phyloP scores from a whole-genome alignment of 2,113 vertebrate species.

The sheep (Ovis aries) region DNA sequence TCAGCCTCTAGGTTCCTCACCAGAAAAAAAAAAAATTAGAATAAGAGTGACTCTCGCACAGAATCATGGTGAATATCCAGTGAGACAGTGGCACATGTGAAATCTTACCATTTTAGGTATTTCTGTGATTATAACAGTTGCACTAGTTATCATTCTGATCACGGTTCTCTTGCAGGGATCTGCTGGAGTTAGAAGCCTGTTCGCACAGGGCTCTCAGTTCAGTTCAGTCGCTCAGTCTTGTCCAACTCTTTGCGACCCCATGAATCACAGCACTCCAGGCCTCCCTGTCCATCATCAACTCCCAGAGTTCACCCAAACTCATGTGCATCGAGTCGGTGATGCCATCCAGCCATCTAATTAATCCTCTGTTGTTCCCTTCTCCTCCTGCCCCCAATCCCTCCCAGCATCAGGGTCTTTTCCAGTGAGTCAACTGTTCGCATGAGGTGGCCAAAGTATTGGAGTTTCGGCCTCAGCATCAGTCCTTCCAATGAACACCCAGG shows the following conservation, averaged over 20 bases:
- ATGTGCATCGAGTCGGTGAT: too few species aligned
- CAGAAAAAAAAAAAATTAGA: background rate
- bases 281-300: too few species aligned
- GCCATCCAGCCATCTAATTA: too few species aligned
- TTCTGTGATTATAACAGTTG: background rate
- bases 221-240: background rate
- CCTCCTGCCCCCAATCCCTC: too few species aligned
- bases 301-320: too few species aligned
- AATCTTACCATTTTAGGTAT: background rate
- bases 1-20: background rate
- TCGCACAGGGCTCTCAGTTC: background rate
- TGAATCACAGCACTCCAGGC: fast-evolving
- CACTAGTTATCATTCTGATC: background rate
- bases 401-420: too few species aligned
- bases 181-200: background rate
- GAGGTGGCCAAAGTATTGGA: too few species aligned
- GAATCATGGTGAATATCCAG: background rate
- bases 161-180: background rate
- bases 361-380: too few species aligned
- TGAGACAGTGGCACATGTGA: background rate
- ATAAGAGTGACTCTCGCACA: background rate
- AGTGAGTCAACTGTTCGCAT: too few species aligned
- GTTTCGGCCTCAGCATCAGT: too few species aligned
- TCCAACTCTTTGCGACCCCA: too few species aligned
- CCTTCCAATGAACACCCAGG: too few species aligned